Evolutionary conservation across 2,888 invertebrate genomes (phyloP).

Genomic region (Heliconius sara): DNA sequence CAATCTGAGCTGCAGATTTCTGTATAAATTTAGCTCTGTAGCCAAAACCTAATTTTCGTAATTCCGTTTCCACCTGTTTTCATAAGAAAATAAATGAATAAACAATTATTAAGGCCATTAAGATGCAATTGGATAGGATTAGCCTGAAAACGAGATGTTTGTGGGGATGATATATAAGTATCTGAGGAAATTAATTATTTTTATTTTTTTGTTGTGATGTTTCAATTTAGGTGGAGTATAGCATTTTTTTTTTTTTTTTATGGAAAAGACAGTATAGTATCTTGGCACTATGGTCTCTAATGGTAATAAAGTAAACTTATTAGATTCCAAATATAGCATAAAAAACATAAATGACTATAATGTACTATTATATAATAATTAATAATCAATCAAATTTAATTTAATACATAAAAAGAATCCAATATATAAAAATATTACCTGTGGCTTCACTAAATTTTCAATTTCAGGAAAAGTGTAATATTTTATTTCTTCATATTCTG

Average conservation of each 20-base stretch:
- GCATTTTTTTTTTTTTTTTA: no score
- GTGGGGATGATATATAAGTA: neutral
- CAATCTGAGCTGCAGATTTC: slow-evolving; percentile 88
- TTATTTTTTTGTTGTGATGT: neutral
- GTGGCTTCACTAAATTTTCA: slow-evolving; percentile 81
- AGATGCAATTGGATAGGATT: neutral
- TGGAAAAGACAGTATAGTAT: no score
- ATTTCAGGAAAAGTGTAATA: slow-evolving; percentile 94
- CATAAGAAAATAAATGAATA: neutral
- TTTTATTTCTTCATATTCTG: slow-evolving; percentile 84
- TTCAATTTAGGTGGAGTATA: neutral
- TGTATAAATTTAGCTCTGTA: slow-evolving; percentile 95
- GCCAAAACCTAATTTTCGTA: slow-evolving; percentile 91
- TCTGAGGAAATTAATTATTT: neutral
- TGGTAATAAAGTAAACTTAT: no score
- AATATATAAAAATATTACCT: slow-evolving; percentile 56
- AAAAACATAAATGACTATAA: no score
- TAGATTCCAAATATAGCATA: no score
- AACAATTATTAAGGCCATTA: neutral
- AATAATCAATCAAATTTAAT: no score
- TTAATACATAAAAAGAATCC: no score
- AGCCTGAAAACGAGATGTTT: neutral
- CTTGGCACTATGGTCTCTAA: neutral
- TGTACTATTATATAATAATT: no score
- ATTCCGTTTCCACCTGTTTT: slow-evolving; percentile 86